Conservation (phyloP, 2,797 vertebrate species). For the Mastacembelus armatus region DNA sequence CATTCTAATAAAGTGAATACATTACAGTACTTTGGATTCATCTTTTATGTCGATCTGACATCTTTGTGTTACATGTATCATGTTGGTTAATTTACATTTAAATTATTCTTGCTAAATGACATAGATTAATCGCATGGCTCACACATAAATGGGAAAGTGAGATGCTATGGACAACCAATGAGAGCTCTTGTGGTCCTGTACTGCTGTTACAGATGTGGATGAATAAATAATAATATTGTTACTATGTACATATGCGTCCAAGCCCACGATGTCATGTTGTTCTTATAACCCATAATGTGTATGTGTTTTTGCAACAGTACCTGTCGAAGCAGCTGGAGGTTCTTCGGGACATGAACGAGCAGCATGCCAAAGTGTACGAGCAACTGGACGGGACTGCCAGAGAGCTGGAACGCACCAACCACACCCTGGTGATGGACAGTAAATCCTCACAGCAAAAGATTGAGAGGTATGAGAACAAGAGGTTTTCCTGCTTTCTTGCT, state of each 20-base stretch:
- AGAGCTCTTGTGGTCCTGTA: background rate
- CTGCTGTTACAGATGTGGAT: background rate
- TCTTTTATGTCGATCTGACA: too few species aligned
- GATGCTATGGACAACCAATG: too few species aligned
- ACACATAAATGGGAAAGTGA: too few species aligned
- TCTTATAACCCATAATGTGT: background rate
- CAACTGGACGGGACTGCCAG: conserved; percentile 94
- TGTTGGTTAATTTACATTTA: too few species aligned
- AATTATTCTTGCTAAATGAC: too few species aligned
- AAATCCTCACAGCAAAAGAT: conserved; percentile 81
- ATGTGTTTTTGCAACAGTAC: conserved; percentile 61
- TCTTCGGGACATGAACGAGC: conserved; percentile 96
- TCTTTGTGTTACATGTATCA: too few species aligned
- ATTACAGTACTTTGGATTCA: too few species aligned
- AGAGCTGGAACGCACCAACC: conserved; percentile 93
- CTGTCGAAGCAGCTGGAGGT: conserved; percentile 85
- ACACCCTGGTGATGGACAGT: conserved; percentile 92
- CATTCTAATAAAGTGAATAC: too few species aligned
- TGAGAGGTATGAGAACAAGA: conserved; percentile 49
- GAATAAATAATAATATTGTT: background rate
- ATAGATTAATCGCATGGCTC: too few species aligned
- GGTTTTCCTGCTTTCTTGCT: background rate
- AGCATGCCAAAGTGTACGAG: conserved; percentile 97
- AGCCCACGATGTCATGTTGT: background rate
- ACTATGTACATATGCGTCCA: background rate